Percentiles rank a stretch among this genome's conserved stretches.
Evolutionary conservation across 1,140 invertebrate species (phyloP).

Genomic region (Brachionus angularis): DNA sequence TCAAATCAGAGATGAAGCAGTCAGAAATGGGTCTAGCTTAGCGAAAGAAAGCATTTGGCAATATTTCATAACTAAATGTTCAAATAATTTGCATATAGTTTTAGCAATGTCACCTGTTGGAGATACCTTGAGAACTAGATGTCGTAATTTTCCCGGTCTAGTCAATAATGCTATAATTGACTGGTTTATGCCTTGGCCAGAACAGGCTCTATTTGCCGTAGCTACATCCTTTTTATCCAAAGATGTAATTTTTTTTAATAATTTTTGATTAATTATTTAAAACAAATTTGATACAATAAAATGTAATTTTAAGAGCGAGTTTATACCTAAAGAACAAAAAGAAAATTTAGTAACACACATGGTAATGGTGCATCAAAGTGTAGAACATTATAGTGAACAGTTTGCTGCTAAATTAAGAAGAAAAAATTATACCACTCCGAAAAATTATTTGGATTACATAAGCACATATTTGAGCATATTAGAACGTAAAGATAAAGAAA

Average conservation of each 20-base stretch:
- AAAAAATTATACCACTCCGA: slow-evolving; percentile 79
- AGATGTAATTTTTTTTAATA: slow-evolving; percentile 54
- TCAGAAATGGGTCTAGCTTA: slow-evolving; percentile 66
- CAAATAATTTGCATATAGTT: slow-evolving; percentile 59
- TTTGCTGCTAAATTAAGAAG: slow-evolving; percentile 69
- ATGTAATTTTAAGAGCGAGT: slow-evolving; percentile 49
- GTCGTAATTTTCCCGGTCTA: slow-evolving; percentile 59
- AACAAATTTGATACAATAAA: not conserved
- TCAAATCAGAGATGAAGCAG: slow-evolving; percentile 65
- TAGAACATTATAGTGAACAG: slow-evolving; percentile 68
- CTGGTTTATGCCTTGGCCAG: slow-evolving; percentile 61
- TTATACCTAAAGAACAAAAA: slow-evolving; percentile 66
- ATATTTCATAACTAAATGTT: slow-evolving; percentile 62
- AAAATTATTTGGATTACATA: slow-evolving; percentile 81
- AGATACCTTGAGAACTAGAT: slow-evolving; percentile 57
- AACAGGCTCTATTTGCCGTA: slow-evolving; percentile 67
- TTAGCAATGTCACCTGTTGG: slow-evolving; percentile 60
- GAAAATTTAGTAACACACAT: slow-evolving; percentile 72
- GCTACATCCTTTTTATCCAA: slow-evolving; percentile 70
- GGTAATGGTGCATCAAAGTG: slow-evolving; percentile 72
- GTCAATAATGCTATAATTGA: slow-evolving; percentile 60
- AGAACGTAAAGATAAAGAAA: slow-evolving; percentile 67
- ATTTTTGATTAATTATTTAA: not conserved
- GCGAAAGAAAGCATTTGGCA: slow-evolving; percentile 62
- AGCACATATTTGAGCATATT: slow-evolving; percentile 71